phyloP scores from a whole-genome alignment of 2,113 vertebrate species.

The Microtus ochrogaster region DNA sequence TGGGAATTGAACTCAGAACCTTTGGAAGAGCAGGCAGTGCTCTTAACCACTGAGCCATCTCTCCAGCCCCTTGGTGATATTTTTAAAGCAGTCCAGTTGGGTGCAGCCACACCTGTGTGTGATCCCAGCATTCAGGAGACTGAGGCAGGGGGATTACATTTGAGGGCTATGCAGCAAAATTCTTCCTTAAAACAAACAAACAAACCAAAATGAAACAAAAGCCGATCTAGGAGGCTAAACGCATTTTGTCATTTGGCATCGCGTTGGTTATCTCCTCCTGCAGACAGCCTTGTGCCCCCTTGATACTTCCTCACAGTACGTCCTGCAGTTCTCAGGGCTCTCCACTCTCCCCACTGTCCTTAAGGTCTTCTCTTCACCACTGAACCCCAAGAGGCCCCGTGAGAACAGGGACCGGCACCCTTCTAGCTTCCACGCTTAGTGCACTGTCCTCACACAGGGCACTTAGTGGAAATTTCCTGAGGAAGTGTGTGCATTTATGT shows the following conservation, averaged over 20 bases:
- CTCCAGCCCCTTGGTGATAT: no score
- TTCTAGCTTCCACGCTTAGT: background rate
- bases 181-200: no score
- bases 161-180: no score
- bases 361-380: background rate
- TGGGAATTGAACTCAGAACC: no score
- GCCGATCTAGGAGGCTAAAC: background rate
- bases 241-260: background rate
- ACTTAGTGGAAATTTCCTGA: slow-evolving; percentile 24
- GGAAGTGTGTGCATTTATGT: background rate
- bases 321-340: background rate
- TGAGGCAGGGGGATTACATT: no score
- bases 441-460: no score
- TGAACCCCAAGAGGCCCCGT: background rate
- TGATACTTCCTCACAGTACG: background rate
- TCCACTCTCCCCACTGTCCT: background rate
- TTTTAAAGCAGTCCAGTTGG: no score
- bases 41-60: no score
- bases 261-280: background rate
- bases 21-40: no score
- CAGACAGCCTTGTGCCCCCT: background rate
- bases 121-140: no score
- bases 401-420: background rate
- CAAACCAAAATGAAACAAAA: background rate
- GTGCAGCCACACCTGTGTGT: no score